phyloP scores from a whole-genome alignment of 2,888 invertebrate genomes.

The Mongoloraphidia duomilia region DNA sequence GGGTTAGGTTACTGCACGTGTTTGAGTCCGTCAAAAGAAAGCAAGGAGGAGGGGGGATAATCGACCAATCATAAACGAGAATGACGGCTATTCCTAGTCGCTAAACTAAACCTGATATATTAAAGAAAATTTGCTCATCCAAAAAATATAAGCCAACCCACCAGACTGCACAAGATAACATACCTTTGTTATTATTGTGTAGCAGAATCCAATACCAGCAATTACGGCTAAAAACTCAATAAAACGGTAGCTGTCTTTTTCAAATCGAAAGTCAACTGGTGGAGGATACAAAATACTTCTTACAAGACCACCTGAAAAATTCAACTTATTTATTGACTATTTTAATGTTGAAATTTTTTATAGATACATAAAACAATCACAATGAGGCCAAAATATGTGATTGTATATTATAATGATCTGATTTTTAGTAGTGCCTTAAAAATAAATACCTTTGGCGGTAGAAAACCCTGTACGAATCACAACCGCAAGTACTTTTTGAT shows the following conservation, averaged over 20 bases:
- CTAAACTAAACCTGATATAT: background rate
- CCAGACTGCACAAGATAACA: too few species aligned
- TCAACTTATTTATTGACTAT: background rate
- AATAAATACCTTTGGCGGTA: slow-evolving; percentile 62
- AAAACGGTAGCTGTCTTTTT: slow-evolving; percentile 84
- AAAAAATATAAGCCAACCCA: too few species aligned
- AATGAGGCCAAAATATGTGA: background rate
- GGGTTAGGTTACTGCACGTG: too few species aligned
- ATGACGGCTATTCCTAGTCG: too few species aligned
- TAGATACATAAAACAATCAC: background rate
- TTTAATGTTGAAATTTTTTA: background rate
- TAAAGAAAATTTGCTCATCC: background rate
- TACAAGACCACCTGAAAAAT: slow-evolving; percentile 44
- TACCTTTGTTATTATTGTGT: slow-evolving; percentile 80
- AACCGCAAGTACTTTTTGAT: slow-evolving; percentile 36
- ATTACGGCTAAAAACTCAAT: slow-evolving; percentile 67
- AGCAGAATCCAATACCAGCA: slow-evolving; percentile 68
- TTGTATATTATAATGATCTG: background rate
- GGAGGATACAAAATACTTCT: slow-evolving; percentile 90
- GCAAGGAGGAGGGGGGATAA: too few species aligned
- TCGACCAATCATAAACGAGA: too few species aligned
- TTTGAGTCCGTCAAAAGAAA: too few species aligned
- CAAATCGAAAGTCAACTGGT: slow-evolving; percentile 92
- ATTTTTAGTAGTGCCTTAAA: background rate
- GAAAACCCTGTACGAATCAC: slow-evolving; percentile 78